These are phyloP conservation scores for Drosophila subquinaria DNA, from an alignment of 2,888 invertebrate genomes.

Conservation along the genomic window DNA sequence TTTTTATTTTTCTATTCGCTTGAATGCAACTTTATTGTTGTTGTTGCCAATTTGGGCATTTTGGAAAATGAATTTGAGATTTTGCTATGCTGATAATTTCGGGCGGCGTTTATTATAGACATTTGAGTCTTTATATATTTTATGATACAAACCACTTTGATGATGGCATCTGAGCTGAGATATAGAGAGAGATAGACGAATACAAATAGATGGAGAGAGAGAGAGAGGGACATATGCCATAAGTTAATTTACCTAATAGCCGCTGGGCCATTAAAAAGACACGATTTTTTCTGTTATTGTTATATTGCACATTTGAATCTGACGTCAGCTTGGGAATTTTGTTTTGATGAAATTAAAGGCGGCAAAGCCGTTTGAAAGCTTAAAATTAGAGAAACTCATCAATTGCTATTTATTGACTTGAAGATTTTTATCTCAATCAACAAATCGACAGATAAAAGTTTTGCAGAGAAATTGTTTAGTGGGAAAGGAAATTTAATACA, in stretches of 20 bases:
- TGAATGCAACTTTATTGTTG: slow-evolving; percentile 67
- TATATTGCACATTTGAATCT: neutral
- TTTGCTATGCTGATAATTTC: slow-evolving; percentile 67
- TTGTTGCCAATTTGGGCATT: slow-evolving; percentile 69
- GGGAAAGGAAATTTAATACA: neutral
- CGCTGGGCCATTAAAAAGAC: slow-evolving; percentile 42
- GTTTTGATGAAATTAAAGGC: slow-evolving; percentile 15
- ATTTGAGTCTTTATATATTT: slow-evolving; percentile 20
- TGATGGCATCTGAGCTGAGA: slow-evolving; percentile 28
- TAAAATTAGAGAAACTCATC: slow-evolving; percentile 16
- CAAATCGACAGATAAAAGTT: slow-evolving; percentile 19
- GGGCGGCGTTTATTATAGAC: slow-evolving; percentile 53
- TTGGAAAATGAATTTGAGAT: slow-evolving; percentile 66
- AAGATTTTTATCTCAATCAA: slow-evolving; percentile 27
- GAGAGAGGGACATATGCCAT: slow-evolving; percentile 26
- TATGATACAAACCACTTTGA: slow-evolving; percentile 35
- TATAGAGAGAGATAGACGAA: neutral
- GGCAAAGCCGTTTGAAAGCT: slow-evolving; percentile 11
- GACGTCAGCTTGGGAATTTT: slow-evolving; percentile 34
- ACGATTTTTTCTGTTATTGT: slow-evolving; percentile 44
- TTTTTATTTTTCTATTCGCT: slow-evolving; percentile 62
- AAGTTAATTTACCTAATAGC: slow-evolving; percentile 55
- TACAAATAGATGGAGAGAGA: neutral
- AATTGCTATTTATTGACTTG: slow-evolving; percentile 52
- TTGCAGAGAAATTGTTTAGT: neutral